These are phyloP conservation scores for Cartodere bifasciata DNA, from an alignment of 2,888 invertebrate genomes.

Conservation along the genomic window DNA sequence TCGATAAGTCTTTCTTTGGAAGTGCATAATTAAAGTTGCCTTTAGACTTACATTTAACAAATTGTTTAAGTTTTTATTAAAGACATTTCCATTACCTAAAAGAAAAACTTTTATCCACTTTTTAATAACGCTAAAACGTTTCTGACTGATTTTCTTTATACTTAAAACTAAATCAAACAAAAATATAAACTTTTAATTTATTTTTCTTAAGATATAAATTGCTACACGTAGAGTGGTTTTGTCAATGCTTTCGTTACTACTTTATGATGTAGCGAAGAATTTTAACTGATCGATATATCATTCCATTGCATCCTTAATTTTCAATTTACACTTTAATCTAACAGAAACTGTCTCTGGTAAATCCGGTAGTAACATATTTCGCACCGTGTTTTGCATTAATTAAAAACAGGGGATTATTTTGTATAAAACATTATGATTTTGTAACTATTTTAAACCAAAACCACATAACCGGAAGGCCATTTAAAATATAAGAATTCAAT, in stretches of 20 bases:
- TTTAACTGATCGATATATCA: background rate
- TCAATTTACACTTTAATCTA: background rate
- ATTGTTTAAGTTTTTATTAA: background rate
- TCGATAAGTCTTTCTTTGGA: background rate
- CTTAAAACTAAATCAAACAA: background rate
- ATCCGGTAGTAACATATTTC: no score
- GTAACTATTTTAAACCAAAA: no score
- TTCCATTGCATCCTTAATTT: background rate
- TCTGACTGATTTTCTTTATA: background rate
- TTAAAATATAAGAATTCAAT: no score
- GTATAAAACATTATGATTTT: no score
- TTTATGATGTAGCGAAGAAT: no score
- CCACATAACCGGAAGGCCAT: no score
- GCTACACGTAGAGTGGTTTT: no score
- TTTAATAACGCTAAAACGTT: background rate
- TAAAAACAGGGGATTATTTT: no score
- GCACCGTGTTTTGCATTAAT: no score
- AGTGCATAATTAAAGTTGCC: slow-evolving; percentile 1
- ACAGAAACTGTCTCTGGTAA: no score
- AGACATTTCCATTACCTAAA: background rate
- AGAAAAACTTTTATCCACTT: background rate
- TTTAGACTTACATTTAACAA: background rate
- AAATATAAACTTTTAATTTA: background rate
- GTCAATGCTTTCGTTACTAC: no score
- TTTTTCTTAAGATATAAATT: no score